These are phyloP conservation scores for Orbicella faveolata DNA, from an alignment of 64 coral and sea anemone species.

Conservation along the genomic window DNA sequence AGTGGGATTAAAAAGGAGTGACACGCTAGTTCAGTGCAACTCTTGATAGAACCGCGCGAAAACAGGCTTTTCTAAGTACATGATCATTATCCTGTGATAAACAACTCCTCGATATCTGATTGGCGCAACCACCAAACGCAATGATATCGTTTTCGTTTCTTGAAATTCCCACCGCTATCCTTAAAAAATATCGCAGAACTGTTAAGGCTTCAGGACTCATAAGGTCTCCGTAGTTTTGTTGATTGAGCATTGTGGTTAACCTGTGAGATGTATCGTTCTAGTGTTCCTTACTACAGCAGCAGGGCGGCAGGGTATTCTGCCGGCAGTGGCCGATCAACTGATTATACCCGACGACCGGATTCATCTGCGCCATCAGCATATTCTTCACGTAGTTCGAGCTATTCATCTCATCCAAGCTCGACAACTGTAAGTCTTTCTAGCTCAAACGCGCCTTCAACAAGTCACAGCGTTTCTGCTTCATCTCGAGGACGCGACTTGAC, in stretches of 20 bases:
- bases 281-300: constrained; percentile 8
- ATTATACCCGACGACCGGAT: background rate
- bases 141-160: background rate
- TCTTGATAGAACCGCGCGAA: background rate
- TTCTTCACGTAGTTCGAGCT: background rate
- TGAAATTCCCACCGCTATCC: background rate
- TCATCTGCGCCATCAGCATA: background rate
- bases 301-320: background rate
- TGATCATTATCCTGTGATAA: background rate
- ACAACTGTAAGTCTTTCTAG: background rate
- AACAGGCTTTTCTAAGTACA: background rate
- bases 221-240: background rate
- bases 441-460: background rate
- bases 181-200: background rate
- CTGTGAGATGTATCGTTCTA: constrained; percentile 12
- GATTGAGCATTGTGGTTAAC: background rate
- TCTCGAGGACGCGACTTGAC: background rate
- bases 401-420: constrained; percentile 1
- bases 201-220: background rate
- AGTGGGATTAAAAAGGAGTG: background rate
- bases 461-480: background rate
- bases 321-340: background rate
- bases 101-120: background rate
- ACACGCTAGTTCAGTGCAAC: background rate
- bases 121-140: background rate